A percentile compares a stretch with the other conserved stretches of the same genome.
phyloP scores from a whole-genome alignment of 2,113 vertebrate genomes.

The Meleagris gallopavo region DNA sequence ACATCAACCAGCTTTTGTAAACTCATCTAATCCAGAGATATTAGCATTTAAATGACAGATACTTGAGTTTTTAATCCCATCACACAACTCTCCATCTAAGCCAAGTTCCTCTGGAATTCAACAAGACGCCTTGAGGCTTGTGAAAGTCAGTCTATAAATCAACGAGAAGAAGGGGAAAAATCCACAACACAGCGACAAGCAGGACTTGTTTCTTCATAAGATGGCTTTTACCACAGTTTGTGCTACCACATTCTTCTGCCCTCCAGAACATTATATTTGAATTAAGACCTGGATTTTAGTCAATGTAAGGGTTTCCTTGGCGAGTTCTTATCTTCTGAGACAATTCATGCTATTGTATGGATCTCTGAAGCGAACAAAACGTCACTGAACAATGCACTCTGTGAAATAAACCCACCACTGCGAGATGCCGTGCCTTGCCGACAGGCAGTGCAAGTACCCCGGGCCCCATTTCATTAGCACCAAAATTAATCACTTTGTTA shows the following conservation, averaged over 20 bases:
- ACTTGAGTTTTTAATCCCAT: constrained; percentile 37
- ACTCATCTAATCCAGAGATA: constrained; percentile 23
- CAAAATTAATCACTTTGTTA: constrained; percentile 23
- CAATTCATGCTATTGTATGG: constrained; percentile 1
- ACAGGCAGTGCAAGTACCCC: background rate
- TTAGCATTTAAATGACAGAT: constrained; percentile 57
- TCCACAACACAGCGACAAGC: background rate
- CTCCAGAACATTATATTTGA: background rate
- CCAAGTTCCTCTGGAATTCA: constrained; percentile 42
- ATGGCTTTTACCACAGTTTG: constrained; percentile 4
- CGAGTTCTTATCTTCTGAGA: background rate
- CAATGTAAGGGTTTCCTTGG: background rate
- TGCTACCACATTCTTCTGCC: background rate
- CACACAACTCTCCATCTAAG: constrained; percentile 25
- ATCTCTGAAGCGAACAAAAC: background rate
- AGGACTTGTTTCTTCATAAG: constrained; percentile 39
- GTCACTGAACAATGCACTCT: background rate
- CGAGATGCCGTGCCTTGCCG: background rate
- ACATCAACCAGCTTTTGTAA: constrained; percentile 3
- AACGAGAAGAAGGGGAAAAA: background rate
- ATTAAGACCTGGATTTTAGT: background rate
- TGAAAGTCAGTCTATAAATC: constrained; percentile 49
- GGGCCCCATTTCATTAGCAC: background rate
- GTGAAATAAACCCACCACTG: background rate
- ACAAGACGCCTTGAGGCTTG: background rate